Evolutionary conservation across 2,888 invertebrate species (phyloP).

Genomic region (Boloria euphrosyne): DNA sequence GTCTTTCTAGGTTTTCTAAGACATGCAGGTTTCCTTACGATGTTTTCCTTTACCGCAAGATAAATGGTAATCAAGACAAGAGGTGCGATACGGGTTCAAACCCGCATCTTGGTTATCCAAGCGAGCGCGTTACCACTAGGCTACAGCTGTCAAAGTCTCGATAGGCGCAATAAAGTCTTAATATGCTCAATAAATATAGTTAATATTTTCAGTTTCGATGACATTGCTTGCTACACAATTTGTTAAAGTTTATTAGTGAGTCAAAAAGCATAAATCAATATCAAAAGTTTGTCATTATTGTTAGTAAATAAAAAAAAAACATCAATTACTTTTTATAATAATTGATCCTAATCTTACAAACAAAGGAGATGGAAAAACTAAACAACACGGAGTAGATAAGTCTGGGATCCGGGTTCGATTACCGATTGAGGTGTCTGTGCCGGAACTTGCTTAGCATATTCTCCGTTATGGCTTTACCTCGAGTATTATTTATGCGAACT

Average conservation of each 20-base stretch:
- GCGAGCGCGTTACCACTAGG: no score
- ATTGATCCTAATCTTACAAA: constrained; percentile 35
- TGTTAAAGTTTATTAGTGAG: neutral
- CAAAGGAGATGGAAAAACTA: constrained; percentile 33
- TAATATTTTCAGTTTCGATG: neutral
- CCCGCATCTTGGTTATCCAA: no score
- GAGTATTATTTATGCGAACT: constrained; percentile 39
- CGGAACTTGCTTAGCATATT: constrained; percentile 38
- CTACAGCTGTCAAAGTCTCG: no score
- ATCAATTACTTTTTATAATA: constrained; percentile 24
- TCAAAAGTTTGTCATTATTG: neutral
- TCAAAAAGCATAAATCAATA: neutral
- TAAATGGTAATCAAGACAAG: no score
- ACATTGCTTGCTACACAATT: neutral
- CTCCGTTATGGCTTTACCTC: constrained; percentile 40
- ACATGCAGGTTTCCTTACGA: no score
- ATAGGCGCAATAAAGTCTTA: neutral
- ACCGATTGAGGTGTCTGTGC: constrained; percentile 41
- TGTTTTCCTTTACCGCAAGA: no score
- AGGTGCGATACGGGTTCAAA: no score
- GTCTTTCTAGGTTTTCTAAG: no score
- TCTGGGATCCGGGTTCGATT: constrained; percentile 46
- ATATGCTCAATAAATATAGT: neutral
- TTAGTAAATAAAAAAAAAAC: constrained; percentile 25
- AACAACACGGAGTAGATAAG: constrained; percentile 31